Evolutionary conservation across 1,140 invertebrate species (phyloP).

Genomic region (Penaeus japonicus): DNA sequence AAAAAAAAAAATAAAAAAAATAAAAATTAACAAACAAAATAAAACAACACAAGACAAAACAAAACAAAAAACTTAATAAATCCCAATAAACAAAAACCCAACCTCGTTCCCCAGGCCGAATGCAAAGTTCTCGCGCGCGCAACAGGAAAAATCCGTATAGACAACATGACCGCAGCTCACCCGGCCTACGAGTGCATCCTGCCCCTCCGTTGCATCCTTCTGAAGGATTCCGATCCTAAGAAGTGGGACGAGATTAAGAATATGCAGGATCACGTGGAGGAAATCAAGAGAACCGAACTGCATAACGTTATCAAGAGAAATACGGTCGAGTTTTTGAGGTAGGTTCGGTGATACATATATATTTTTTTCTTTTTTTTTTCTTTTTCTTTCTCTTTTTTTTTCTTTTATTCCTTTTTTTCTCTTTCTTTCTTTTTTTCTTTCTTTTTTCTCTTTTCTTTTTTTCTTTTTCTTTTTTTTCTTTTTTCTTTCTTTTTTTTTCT

Average conservation of each 20-base stretch:
- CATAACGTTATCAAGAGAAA: background rate
- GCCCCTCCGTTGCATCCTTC: constrained; percentile 38
- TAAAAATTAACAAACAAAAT: no score
- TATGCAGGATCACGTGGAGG: constrained; percentile 21
- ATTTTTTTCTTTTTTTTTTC: background rate
- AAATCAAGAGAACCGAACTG: constrained; percentile 9
- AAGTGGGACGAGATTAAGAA: constrained; percentile 19
- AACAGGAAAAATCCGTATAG: background rate
- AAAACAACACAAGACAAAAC: no score
- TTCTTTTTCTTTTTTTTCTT: background rate
- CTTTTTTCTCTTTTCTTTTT: background rate
- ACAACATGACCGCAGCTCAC: background rate
- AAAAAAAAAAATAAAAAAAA: no score
- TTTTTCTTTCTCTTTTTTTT: background rate
- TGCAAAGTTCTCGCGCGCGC: background rate
- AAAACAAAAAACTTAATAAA: background rate
- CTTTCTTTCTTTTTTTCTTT: background rate
- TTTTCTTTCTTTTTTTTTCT: background rate
- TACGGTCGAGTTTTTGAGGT: background rate
- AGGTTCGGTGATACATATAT: background rate
- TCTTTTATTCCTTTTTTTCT: background rate
- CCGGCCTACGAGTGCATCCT: constrained; percentile 37
- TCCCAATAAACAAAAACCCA: background rate
- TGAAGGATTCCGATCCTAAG: background rate
- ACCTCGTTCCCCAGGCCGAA: background rate